These are phyloP conservation scores for Phoeniculus purpureus DNA, from an alignment of 2,797 vertebrate genomes.

Conservation along the genomic window DNA sequence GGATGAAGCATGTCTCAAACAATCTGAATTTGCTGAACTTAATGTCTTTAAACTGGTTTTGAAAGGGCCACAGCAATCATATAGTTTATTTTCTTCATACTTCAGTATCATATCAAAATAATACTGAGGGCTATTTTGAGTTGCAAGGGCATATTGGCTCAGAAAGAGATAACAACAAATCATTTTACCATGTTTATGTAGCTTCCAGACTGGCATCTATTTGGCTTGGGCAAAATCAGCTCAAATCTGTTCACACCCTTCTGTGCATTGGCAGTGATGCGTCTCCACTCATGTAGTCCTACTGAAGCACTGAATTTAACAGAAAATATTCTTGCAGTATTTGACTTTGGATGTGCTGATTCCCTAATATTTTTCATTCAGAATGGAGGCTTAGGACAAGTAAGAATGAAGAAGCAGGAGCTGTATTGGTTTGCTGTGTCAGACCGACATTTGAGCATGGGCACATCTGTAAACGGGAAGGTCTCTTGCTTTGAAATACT, in stretches of 20 bases:
- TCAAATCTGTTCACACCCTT: conserved; percentile 23
- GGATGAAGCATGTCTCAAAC: background rate
- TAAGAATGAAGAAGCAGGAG: background rate
- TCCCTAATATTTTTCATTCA: background rate
- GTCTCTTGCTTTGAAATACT: background rate
- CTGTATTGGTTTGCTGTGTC: background rate
- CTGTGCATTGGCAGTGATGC: background rate
- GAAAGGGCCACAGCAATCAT: background rate
- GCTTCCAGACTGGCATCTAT: background rate
- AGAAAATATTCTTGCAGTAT: background rate
- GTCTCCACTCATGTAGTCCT: background rate
- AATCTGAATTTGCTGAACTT: background rate
- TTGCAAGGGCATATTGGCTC: background rate
- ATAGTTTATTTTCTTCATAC: background rate
- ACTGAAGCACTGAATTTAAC: background rate
- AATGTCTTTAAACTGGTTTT: background rate
- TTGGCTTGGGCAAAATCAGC: background rate
- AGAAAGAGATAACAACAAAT: background rate
- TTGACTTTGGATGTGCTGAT: background rate
- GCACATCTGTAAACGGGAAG: background rate
- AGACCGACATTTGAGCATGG: background rate
- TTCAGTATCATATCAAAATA: background rate
- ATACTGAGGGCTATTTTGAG: background rate
- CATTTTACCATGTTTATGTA: background rate
- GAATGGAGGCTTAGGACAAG: background rate